phyloP scores from a whole-genome alignment of 2,113 vertebrate species.

The Prunella himalayana region DNA sequence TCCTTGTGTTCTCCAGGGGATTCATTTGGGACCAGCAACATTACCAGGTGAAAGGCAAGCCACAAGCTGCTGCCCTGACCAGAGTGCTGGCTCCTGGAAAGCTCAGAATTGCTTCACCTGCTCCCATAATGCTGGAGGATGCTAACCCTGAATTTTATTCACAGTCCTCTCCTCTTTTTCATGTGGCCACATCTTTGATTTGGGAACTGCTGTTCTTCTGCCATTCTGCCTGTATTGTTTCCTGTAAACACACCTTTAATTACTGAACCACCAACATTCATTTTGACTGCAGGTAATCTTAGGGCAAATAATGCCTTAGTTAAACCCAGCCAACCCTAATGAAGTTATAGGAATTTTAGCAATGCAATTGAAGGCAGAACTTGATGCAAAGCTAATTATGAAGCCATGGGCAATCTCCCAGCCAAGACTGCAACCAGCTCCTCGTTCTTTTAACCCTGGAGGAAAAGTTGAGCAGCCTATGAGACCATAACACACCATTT shows the following conservation, averaged over 20 bases:
- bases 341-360: constrained; percentile 1
- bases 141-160: not conserved
- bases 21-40: not conserved
- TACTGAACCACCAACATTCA: not conserved
- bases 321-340: not conserved
- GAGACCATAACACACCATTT: not conserved
- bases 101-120: not conserved
- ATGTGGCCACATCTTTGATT: not conserved
- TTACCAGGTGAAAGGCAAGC: not conserved
- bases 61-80: not conserved
- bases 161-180: not conserved
- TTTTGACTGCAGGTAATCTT: not conserved
- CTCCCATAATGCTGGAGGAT: rapidly evolving
- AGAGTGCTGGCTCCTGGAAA: not conserved
- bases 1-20: not conserved
- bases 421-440: not conserved
- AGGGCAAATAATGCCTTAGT: not conserved
- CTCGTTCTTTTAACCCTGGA: not conserved
- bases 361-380: not conserved
- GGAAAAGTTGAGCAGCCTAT: not conserved
- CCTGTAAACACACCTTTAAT: not conserved
- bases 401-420: not conserved
- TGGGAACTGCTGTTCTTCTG: not conserved
- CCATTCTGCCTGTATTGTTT: not conserved
- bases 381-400: not conserved